Percentiles rank a stretch among this genome's conserved stretches.
phyloP scores from a whole-genome alignment of 2,888 invertebrate genomes.

The Agrochola macilenta region DNA sequence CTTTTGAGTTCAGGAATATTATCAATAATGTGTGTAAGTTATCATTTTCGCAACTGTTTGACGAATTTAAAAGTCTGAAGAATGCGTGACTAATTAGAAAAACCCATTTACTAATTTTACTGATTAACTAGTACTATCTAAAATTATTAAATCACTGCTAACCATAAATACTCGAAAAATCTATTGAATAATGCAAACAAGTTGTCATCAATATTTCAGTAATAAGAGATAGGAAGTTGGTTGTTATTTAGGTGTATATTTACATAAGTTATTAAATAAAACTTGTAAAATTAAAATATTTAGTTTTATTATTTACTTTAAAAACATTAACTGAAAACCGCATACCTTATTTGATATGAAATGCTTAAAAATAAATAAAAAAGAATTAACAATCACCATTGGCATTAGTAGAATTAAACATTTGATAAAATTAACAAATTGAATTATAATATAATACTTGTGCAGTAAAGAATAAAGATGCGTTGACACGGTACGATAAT shows the following conservation, averaged over 20 bases:
- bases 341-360: slow-evolving; percentile 63
- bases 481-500: not conserved
- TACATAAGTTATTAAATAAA: slow-evolving; percentile 66
- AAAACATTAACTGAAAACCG: slow-evolving; percentile 58
- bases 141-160: not conserved
- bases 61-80: not conserved
- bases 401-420: slow-evolving; percentile 48
- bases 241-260: slow-evolving; percentile 64
- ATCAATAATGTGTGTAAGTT: no score
- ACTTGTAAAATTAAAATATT: slow-evolving; percentile 26
- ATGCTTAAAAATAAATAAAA: slow-evolving; percentile 59
- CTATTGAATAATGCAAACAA: not conserved
- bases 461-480: not conserved
- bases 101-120: no score
- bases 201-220: slow-evolving; percentile 13
- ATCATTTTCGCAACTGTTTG: not conserved
- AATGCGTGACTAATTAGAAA: no score
- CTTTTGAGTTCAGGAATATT: not conserved
- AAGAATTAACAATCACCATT: slow-evolving; percentile 54
- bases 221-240: slow-evolving; percentile 50
- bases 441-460: not conserved
- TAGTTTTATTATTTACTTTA: slow-evolving; percentile 54
- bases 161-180: not conserved
- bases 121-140: not conserved
- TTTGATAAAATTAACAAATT: slow-evolving; percentile 51